Evolutionary conservation across 2,797 vertebrate genomes (phyloP), one percentile per base, ranked within the genome.

Genomic region (Pitangus sulphuratus): DNA sequence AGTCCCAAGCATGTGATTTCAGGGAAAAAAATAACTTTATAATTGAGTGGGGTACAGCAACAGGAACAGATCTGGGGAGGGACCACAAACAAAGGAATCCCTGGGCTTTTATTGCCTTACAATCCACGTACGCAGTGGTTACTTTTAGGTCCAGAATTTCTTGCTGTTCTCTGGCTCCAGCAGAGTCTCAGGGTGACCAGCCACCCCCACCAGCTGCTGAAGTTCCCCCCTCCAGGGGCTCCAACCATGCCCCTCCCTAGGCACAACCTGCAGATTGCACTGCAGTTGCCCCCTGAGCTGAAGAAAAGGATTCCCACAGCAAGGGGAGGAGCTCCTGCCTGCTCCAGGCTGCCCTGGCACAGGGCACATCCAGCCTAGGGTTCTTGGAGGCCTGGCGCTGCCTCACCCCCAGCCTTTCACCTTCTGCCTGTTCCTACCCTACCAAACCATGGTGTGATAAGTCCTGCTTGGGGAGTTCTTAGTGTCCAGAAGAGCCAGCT

Each of bases 371-470:
- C 79, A 93, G 58, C 47, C 30, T 50, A 33, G 45, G 45, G 33
- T 33, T 42, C 33, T 19, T 2, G 1, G 11, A 44, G 31, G 47
- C 35, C 54, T 71, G 66, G 15, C 0, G 0, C 11, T 65, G 62
- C 74, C 33, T 61, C 31, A 35, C 33, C 12, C 18, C 26, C 50
- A 45, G 11, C 22, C 31, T 40, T 45, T 45, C 31, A 24, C 22
- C 33, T 56, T 28, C 40, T 70, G 42, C 19, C 15, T 26, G 5
- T 60, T 90, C 26, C 20, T 44, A 26, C 45, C 30, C 42, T 85
- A 2, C 31, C 24, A n/a, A 65, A 30, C 26, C 37, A 11, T 16
- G n/a, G 16, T 69, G 31, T 21, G 28, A 3, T 57, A 62, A 15
- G 13, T 79, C 42, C 25, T 91, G 33, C 35, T 17, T 61, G 15